These are phyloP conservation scores for Dendrolimus kikuchii DNA, from an alignment of 1,140 invertebrate genomes.

Conservation along the genomic window DNA sequence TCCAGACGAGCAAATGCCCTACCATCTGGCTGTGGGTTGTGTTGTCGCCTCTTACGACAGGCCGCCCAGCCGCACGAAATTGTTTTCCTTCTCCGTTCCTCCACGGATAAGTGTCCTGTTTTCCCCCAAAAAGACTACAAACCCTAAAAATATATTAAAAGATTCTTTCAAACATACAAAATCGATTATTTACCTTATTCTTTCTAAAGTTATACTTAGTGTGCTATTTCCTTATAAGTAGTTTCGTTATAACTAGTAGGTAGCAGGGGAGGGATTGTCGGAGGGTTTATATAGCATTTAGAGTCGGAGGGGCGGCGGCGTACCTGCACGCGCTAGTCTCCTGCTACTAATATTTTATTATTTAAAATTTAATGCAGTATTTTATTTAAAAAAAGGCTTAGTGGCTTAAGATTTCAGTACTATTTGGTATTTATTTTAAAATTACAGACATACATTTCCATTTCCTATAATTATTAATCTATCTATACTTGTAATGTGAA, in stretches of 20 bases:
- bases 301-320: constrained; percentile 8
- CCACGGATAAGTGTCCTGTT: too few species aligned
- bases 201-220: not conserved
- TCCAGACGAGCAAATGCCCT: too few species aligned
- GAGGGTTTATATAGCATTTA: constrained; percentile 13
- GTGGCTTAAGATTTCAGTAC: not conserved
- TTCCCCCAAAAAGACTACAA: too few species aligned
- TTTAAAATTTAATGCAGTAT: not conserved
- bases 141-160: too few species aligned
- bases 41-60: too few species aligned
- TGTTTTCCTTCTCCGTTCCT: too few species aligned
- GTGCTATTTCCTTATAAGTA: not conserved
- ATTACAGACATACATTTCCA: too few species aligned
- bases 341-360: constrained; percentile 5
- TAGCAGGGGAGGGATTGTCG: constrained; percentile 1
- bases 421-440: not conserved
- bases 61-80: too few species aligned
- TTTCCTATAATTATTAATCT: too few species aligned
- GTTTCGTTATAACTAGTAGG: constrained; percentile 12
- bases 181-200: not conserved
- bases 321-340: constrained; percentile 2
- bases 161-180: too few species aligned
- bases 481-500: too few species aligned
- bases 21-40: too few species aligned
- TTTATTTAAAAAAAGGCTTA: not conserved